Percentiles rank a stretch among this genome's conserved stretches.
phyloP scores from a whole-genome alignment of 1,140 invertebrate species.

The Lysiphlebus fabarum region DNA sequence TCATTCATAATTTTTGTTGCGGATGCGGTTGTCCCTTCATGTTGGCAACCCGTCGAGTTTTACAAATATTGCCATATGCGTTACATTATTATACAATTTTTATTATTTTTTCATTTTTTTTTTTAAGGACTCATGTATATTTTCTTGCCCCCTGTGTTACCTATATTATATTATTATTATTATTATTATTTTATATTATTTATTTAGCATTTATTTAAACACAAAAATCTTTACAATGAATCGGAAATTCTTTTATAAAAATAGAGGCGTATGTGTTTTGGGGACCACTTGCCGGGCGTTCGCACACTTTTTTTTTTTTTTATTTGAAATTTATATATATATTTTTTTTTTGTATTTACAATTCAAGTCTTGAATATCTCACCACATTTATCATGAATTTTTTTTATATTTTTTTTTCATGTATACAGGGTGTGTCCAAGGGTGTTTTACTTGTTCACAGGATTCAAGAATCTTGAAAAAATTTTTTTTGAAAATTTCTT shows the following conservation, averaged over 20 bases:
- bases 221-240: slow-evolving; percentile 41
- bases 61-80: slow-evolving; percentile 54
- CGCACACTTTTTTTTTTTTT: slow-evolving; percentile 41
- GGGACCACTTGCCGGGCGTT: slow-evolving; percentile 50
- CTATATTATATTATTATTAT: slow-evolving; percentile 52
- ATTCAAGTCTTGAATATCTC: neutral
- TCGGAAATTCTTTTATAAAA: slow-evolving; percentile 51
- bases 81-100: slow-evolving; percentile 54
- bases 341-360: too few species aligned
- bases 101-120: too few species aligned
- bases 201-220: slow-evolving; percentile 22
- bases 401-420: slow-evolving; percentile 17
- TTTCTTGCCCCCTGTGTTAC: slow-evolving; percentile 1
- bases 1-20: slow-evolving; percentile 45
- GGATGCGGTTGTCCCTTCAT: slow-evolving; percentile 22
- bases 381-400: slow-evolving; percentile 27
- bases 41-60: slow-evolving; percentile 51
- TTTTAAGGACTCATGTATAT: slow-evolving; percentile 17
- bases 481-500: neutral
- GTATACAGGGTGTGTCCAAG: slow-evolving; percentile 14
- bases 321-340: neutral
- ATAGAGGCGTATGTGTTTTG: slow-evolving; percentile 20
- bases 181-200: neutral
- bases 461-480: neutral
- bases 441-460: slow-evolving; percentile 10